Evolutionary conservation across 2,888 invertebrate species (phyloP).

Genomic region (Lacanobia wlatinum): DNA sequence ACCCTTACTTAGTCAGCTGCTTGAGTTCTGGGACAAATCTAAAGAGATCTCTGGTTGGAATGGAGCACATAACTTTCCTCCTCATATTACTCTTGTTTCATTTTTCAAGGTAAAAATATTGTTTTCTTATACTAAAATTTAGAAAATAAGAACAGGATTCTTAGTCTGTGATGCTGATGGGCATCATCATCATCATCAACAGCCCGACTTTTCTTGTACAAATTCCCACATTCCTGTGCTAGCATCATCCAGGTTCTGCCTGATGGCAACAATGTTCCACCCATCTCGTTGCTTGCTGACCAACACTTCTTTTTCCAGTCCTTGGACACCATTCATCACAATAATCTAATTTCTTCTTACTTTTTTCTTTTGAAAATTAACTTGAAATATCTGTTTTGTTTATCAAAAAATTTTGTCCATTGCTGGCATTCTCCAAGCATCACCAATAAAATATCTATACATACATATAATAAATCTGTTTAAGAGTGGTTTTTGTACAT

Average conservation of each 20-base stretch:
- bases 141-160: background rate
- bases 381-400: background rate
- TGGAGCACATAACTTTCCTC: slow-evolving; percentile 97
- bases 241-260: no score
- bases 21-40: slow-evolving; percentile 95
- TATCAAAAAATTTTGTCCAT: no score
- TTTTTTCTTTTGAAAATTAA: background rate
- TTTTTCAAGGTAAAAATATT: slow-evolving; percentile 94
- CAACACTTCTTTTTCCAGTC: no score
- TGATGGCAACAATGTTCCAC: no score
- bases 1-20: slow-evolving; percentile 93
- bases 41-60: slow-evolving; percentile 95
- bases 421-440: no score
- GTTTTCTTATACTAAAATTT: slow-evolving; percentile 15
- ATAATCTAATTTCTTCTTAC: background rate
- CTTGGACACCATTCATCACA: no score
- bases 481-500: no score
- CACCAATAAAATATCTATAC: no score
- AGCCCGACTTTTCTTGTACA: no score
- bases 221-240: no score
- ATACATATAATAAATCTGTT: no score
- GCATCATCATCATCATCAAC: background rate
- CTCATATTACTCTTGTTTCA: slow-evolving; percentile 97
- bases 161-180: background rate
- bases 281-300: no score